phyloP scores from a whole-genome alignment of 1,140 invertebrate genomes.

The Zaprionus vittiger region DNA sequence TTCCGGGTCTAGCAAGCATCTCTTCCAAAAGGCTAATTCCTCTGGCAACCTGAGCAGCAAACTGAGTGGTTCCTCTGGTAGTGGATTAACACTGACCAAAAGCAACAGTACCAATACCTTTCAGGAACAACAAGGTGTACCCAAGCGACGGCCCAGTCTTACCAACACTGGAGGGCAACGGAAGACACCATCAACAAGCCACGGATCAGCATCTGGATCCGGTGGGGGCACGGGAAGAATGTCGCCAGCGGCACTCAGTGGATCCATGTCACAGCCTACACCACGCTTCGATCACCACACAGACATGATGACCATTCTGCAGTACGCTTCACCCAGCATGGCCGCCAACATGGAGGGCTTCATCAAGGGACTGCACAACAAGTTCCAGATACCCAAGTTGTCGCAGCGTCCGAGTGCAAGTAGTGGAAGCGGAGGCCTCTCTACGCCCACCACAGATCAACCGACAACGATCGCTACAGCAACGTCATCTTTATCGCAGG shows the following conservation, averaged over 20 bases:
- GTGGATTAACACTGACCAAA: constrained; percentile 67
- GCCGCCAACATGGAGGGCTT: constrained; percentile 87
- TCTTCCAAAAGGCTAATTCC: constrained; percentile 79
- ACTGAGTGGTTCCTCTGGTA: constrained; percentile 48
- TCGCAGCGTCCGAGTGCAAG: constrained; percentile 83
- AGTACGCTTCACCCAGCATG: constrained; percentile 78
- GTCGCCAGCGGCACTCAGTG: constrained; percentile 59
- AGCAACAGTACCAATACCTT: constrained; percentile 78
- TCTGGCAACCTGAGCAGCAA: constrained; percentile 76
- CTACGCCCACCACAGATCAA: constrained; percentile 36
- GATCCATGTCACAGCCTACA: constrained; percentile 63
- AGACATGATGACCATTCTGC: constrained; percentile 82
- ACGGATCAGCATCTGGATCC: constrained; percentile 18
- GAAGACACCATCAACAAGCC: constrained; percentile 22
- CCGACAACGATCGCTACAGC: constrained; percentile 6
- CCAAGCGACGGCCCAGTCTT: constrained; percentile 58
- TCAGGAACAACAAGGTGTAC: constrained; percentile 48
- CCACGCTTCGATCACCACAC: constrained; percentile 73
- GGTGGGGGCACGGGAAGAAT: constrained; percentile 36
- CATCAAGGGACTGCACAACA: constrained; percentile 92
- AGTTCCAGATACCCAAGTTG: constrained; percentile 94
- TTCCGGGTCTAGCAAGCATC: constrained; percentile 59
- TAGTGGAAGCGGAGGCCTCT: constrained; percentile 32
- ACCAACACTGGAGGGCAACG: constrained; percentile 49
- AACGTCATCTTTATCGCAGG: constrained; percentile 9